Evolutionary conservation across 1,140 invertebrate genomes (phyloP).

Genomic region (Whitmania pigra): DNA sequence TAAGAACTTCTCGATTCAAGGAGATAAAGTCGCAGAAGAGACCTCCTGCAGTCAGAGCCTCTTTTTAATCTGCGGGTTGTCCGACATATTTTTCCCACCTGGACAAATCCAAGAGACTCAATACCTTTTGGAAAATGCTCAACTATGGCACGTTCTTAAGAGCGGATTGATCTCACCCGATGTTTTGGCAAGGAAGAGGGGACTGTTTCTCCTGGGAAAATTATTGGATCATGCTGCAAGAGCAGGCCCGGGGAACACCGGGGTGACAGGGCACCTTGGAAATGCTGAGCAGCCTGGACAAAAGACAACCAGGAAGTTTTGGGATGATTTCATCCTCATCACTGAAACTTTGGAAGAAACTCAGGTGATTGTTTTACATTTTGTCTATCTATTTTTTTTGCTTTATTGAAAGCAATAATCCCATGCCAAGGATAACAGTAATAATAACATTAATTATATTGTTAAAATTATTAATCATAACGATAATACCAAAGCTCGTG

Average conservation of each 20-base stretch:
- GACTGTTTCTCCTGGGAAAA: neutral
- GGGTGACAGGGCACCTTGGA: neutral
- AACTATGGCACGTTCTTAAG: no score
- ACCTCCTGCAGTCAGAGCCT: no score
- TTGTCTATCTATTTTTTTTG: neutral
- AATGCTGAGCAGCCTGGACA: neutral
- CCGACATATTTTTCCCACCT: no score
- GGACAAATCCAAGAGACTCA: no score
- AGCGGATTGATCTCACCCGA: neutral
- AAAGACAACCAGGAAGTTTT: neutral
- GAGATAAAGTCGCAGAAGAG: no score
- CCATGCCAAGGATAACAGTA: neutral
- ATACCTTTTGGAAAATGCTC: no score
- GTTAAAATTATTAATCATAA: no score
- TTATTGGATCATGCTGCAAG: neutral
- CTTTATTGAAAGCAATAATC: neutral
- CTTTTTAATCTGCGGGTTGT: no score
- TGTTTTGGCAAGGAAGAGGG: neutral
- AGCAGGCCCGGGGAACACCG: neutral
- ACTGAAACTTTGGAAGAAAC: slow-evolving; percentile 3
- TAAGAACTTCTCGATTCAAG: no score
- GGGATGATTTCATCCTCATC: neutral
- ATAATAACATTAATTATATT: neutral
- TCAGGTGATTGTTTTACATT: neutral
- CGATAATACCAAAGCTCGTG: no score